Evolutionary conservation across 2,888 invertebrate genomes (phyloP), one percentile per base, ranked within the genome.

Genomic region (Acheta domesticus): DNA sequence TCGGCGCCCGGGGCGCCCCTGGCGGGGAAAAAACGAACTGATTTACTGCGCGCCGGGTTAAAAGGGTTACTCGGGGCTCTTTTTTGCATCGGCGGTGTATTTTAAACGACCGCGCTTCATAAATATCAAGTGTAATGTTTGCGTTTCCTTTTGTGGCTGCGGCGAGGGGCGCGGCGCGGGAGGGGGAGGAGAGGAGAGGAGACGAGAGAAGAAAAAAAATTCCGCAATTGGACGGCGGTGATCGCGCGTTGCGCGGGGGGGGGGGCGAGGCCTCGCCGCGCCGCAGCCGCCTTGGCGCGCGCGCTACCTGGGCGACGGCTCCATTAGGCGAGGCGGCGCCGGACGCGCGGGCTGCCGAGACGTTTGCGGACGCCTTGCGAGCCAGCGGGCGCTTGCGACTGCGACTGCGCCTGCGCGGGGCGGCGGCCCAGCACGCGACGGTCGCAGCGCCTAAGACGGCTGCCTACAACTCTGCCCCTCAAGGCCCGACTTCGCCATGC

Each of bases 71-170:
- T 62, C 62, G 16, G n/a, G 62, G 62, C 14, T 62, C 62, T 62
- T 62, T 62, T 62, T 62, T 62, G 62, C 62, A 62, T 62, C n/a
- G 36, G 62, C 62, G 62, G 62, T 62, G 62, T 62, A 62, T 62
- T 62, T 62, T 62, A 62, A 62, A 62, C 62, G 62, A 62, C 14
- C 62, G 16, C n/a, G 62, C 62, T 62, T 62, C 62, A 62, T 62
- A 62, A 62, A 62, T 62, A 62, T 62, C 62, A 62, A 62, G 62
- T 62, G 62, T 62, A 62, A 62, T 62, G 62, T 62, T 62, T 62
- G n/a, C 62, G 62, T 62, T 19, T 62, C 62, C 62, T 62, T 62
- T 62, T 62, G 62, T n/a, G 62, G 62, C n/a, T n/a, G n/a, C 14
- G 62, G 62, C 36, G 36, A 36, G 36, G 36, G 36, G 36, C 5